These are phyloP conservation scores for Pangasius larnaudii DNA, from an alignment of 2,797 vertebrate genomes.

Conservation along the genomic window DNA sequence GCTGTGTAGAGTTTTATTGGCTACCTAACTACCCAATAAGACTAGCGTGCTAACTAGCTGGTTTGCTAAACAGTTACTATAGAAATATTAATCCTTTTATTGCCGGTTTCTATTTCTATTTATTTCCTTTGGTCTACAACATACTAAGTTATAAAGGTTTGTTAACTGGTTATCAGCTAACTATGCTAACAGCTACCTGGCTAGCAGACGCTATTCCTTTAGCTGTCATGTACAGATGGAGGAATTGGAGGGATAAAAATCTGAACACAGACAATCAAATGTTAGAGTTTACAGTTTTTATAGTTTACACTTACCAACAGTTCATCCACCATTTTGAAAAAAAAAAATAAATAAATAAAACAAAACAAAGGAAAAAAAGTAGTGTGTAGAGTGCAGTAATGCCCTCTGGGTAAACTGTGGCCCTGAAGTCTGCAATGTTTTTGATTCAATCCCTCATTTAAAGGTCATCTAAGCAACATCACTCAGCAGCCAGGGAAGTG, in stretches of 20 bases:
- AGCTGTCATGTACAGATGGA: neutral
- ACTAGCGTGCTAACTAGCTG: constrained; percentile 2
- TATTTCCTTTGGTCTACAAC: neutral
- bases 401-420: neutral
- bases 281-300: constrained; percentile 29
- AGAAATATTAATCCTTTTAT: neutral
- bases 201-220: neutral
- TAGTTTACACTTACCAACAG: constrained; percentile 3
- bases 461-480: neutral
- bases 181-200: neutral
- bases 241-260: neutral
- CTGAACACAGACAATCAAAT: constrained; percentile 26
- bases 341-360: neutral
- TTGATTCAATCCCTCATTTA: neutral
- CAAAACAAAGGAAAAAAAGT: neutral
- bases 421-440: neutral
- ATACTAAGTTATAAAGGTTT: neutral
- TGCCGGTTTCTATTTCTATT: neutral
- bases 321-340: neutral
- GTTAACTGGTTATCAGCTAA: neutral
- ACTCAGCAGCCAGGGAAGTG: neutral
- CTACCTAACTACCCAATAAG: neutral
- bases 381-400: neutral
- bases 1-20: neutral
- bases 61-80: neutral